Percentiles rank a stretch among this genome's conserved stretches.
Conservation (phyloP, 2,888 invertebrate species). For the Tetramorium bicarinatum region DNA sequence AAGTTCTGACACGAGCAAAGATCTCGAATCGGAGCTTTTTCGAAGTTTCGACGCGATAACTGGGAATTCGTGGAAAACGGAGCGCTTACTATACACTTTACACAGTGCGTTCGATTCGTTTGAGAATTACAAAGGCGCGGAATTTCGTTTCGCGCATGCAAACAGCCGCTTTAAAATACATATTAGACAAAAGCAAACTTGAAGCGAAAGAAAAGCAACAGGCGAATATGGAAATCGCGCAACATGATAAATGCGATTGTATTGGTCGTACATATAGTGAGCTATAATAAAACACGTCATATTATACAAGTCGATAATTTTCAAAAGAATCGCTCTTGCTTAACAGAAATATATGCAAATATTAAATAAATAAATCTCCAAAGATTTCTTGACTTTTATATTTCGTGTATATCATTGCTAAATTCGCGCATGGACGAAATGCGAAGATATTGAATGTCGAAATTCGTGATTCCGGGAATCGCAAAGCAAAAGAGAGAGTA, state of each 20-base stretch:
- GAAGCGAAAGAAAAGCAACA: slow-evolving; percentile 26
- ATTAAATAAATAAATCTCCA: background rate
- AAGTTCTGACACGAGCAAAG: slow-evolving; percentile 13
- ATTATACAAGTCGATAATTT: background rate
- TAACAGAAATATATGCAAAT: background rate
- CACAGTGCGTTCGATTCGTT: slow-evolving; percentile 17
- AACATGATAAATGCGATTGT: slow-evolving; percentile 5
- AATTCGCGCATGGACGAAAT: background rate
- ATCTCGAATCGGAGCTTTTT: background rate
- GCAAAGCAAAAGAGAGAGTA: background rate
- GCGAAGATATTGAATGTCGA: background rate
- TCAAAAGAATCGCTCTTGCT: background rate
- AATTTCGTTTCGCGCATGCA: slow-evolving; percentile 5
- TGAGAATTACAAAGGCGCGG: background rate
- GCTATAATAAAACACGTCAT: background rate
- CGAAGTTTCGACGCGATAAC: slow-evolving; percentile 17
- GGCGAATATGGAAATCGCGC: background rate
- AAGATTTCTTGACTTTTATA: background rate
- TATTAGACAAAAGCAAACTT: slow-evolving; percentile 5
- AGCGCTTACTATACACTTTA: background rate
- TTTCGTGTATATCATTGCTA: background rate
- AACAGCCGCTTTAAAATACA: background rate
- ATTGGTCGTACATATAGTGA: background rate
- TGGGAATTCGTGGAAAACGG: background rate
- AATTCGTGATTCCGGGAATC: background rate